Percentiles rank a stretch among this genome's conserved stretches.
Conservation (phyloP, 2,888 invertebrate species). For the Hartigia nigra region DNA sequence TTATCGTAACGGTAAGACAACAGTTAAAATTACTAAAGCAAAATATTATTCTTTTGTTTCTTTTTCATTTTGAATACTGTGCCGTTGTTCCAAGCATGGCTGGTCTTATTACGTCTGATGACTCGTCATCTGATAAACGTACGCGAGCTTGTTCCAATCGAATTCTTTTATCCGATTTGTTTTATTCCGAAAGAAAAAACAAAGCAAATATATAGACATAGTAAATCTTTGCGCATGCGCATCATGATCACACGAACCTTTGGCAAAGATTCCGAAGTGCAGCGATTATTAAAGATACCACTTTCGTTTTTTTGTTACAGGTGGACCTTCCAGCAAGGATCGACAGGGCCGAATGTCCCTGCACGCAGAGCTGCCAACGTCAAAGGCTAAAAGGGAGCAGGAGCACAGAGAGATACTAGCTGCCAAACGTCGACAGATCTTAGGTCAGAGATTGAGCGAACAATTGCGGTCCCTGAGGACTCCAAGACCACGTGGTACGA, state of each 20-base stretch:
- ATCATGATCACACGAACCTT: background rate
- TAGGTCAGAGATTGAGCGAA: constrained; percentile 66
- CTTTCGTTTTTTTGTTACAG: constrained; percentile 39
- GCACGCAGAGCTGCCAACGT: constrained; percentile 48
- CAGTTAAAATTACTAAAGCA: background rate
- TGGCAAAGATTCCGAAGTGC: background rate
- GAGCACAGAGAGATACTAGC: constrained; percentile 67
- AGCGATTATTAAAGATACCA: background rate
- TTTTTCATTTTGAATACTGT: background rate
- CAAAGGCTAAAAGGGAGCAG: constrained; percentile 57
- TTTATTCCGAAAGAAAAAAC: background rate
- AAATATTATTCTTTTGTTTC: background rate
- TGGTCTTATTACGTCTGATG: background rate
- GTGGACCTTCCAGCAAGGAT: constrained; percentile 37
- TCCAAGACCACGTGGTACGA: constrained; percentile 24
- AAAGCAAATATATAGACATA: background rate
- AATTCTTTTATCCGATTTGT: background rate
- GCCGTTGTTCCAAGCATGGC: constrained; percentile 1
- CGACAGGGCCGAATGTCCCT: constrained; percentile 50
- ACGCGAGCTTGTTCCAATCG: background rate
- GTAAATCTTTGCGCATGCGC: background rate
- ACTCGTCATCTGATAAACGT: constrained; percentile 8
- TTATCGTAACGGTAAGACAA: background rate
- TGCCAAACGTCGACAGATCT: constrained; percentile 72
- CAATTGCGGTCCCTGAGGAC: constrained; percentile 27